Evolutionary conservation across 2,888 invertebrate genomes (phyloP), one percentile per base, ranked within the genome.

Genomic region (Eupithecia dodoneata): DNA sequence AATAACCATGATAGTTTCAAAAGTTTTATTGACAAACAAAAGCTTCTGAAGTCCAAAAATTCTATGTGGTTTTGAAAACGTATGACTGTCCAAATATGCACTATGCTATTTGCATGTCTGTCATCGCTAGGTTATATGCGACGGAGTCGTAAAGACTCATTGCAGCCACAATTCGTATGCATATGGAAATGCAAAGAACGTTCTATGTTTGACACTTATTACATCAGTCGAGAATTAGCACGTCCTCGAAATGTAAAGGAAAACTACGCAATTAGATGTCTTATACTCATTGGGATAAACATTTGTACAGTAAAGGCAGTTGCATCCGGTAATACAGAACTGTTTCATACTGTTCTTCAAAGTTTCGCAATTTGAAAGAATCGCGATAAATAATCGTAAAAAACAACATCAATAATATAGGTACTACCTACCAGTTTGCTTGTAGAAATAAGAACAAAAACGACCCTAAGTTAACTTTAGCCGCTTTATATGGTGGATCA

Each of bases 81-180:
- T 63, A 30, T 10, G 59, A 59, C 63, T 63, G 30, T 30, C 9
- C 4, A 63, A 63, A 63, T 30, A 63, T 63, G 63, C 30, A 75
- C 77, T 73, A 69, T 66, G 77, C 55, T 69, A 70, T 74, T 78
- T 74, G 80, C 80, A 79, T 80, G 78, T 81, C 74, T 76, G 80
- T 82, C 81, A 79, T 45, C 59, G 66, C 47, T 30, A 44, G 74
- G 49, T 79, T 75, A 78, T 81, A 73, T 81, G 86, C 86, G 79
- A 82, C 76, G 79, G 81, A 74, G 73, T 86, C 87, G 83, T 90
- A 88, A 89, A 86, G 80, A 84, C 83, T 81, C 81, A 78, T 80
- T 81, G 82, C 83, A 80, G 81, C 77, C 76, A 82, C 88, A 85
- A 90, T 92, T 91, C 87, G 87, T 91, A 92, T 92, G 92, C 90